Percentiles rank a stretch among this genome's conserved stretches.
Conservation (phyloP, 2,113 vertebrate genomes). For the Myxocyprinus asiaticus region DNA sequence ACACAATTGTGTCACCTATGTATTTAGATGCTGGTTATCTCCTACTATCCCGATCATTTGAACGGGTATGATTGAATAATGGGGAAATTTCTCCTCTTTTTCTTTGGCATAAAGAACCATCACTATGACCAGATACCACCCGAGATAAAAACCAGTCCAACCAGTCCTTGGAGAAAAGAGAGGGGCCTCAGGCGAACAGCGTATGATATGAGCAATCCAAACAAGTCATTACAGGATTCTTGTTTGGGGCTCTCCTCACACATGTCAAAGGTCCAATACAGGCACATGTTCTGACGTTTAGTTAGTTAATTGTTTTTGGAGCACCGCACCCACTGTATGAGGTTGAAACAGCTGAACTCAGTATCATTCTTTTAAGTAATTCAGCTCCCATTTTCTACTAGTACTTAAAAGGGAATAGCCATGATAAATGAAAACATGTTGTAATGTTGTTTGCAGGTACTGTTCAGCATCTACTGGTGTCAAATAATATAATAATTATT, state of each 20-base stretch:
- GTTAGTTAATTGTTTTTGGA: constrained; percentile 30
- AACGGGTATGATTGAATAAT: constrained; percentile 34
- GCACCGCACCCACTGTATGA: not conserved
- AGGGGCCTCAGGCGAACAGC: constrained; percentile 24
- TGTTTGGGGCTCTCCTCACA: constrained; percentile 37
- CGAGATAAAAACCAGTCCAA: constrained; percentile 40
- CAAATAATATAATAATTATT: too few species aligned
- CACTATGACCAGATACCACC: constrained; percentile 34
- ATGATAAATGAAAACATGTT: not conserved
- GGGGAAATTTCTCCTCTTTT: constrained; percentile 4
- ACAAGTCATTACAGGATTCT: constrained; percentile 53
- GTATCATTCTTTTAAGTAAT: constrained; percentile 5
- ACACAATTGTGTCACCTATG: not conserved
- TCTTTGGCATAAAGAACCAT: constrained; percentile 23
- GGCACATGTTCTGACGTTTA: not conserved
- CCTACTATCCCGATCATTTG: not conserved
- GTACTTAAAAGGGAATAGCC: not conserved
- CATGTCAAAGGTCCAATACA: constrained; percentile 11
- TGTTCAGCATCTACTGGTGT: not conserved
- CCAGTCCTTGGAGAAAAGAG: constrained; percentile 37
- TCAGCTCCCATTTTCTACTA: not conserved
- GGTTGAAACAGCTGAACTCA: not conserved
- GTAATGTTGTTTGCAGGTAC: not conserved
- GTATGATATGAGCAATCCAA: constrained; percentile 14
- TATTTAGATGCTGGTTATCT: not conserved